Conservation (phyloP, 2,888 invertebrate species). For the Nycteola revayana region DNA sequence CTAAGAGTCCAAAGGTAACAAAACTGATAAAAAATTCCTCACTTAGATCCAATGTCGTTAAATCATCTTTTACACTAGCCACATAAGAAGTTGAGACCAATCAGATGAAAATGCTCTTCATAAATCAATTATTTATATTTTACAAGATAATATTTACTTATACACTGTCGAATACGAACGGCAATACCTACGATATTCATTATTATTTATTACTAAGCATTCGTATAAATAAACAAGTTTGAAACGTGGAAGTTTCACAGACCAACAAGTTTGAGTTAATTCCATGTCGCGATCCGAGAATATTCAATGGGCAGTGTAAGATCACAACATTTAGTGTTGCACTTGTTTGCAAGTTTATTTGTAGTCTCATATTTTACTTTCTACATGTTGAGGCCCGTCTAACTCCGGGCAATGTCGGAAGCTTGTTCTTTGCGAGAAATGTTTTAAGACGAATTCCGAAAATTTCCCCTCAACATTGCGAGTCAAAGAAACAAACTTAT, state of each 20-base stretch:
- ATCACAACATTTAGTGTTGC: conserved; percentile 25
- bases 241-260: not conserved
- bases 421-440: conserved; percentile 67
- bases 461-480: conserved; percentile 65
- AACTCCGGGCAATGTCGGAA: conserved; percentile 61
- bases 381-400: conserved; percentile 52
- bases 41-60: too few relatives aligned
- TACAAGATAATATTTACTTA: too few relatives aligned
- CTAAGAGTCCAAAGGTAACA: too few relatives aligned
- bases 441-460: conserved; percentile 73
- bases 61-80: too few relatives aligned
- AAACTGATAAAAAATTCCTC: too few relatives aligned
- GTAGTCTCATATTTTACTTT: conserved; percentile 42
- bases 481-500: conserved; percentile 72
- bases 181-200: too few relatives aligned
- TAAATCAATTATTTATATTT: too few relatives aligned
- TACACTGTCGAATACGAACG: too few relatives aligned
- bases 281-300: conserved; percentile 3
- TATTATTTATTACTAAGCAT: too few relatives aligned
- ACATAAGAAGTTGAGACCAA: too few relatives aligned
- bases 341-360: conserved; percentile 35
- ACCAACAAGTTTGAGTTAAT: not conserved
- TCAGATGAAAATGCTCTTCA: too few relatives aligned
- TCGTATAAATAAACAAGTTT: too few relatives aligned
- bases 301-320: conserved; percentile 12